Evolutionary conservation across 2,888 invertebrate genomes (phyloP), one percentile per base, ranked within the genome.

Genomic region (Papilio gigon): DNA sequence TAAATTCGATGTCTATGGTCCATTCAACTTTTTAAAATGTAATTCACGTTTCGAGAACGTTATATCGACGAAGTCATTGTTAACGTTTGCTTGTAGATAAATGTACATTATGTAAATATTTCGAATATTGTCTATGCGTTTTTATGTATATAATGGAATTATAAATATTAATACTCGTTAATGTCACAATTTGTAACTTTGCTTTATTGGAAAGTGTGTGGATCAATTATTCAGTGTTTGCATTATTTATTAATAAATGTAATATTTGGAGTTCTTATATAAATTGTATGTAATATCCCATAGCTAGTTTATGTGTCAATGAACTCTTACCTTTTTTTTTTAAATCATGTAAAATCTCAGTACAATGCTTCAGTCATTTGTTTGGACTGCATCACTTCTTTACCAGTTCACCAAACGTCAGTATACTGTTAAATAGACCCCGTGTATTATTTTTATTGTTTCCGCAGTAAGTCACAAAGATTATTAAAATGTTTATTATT

Each of bases 41-140:
- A 53, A 56, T 59, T 60, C 65, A 60, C 53, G 68, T 65, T 64
- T 53, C 60, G 63, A 67, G 11, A 47, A 58, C 60, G 68, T 69
- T 65, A 67, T 68, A 59, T 69, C 60, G 69, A 68, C 77, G 73
- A 78, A 78, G 78, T 82, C 80, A 82, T 84, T 90, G 90, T 90
- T 90, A 86, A 87, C 88, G 88, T 76, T 84, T 86, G 85, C 87
- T 89, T 90, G 88, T 71, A 65, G 42, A 76, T 84, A 84, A 78
- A 78, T 92, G 90, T 91, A 90, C 74, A 91, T 87, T 82, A 79
- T 92, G 90, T 92, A 91, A 83, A 91, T 90, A 90, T 27, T 60
- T 27, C 42, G 22, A 42, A 37, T 61, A 27, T 44, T 27, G 62
- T 61, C 42, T 37, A 35, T 22, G 42, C 20, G 25, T 27, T 56